Conservation (phyloP, 2,888 invertebrate species). For the Mesoligia furuncula region DNA sequence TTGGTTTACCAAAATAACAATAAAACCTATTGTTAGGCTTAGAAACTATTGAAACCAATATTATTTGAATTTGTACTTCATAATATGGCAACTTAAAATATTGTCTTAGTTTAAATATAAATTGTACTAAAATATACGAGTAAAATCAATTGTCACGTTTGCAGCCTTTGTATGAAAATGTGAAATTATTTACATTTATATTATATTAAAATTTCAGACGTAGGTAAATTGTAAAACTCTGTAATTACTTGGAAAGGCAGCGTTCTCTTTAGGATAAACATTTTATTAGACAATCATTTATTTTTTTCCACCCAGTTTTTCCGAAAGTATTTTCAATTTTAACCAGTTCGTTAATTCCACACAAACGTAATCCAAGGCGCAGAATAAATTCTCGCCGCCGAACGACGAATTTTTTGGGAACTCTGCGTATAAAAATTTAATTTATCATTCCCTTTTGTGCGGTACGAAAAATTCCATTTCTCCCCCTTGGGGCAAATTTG, state of each 20-base stretch:
- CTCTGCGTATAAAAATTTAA: slow-evolving; percentile 58
- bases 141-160: not conserved
- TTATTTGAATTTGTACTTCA: not conserved
- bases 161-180: not conserved
- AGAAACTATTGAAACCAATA: not conserved
- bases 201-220: not conserved
- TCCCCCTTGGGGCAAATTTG: slow-evolving; percentile 59
- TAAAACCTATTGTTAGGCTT: not conserved
- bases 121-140: not conserved
- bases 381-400: slow-evolving; percentile 44
- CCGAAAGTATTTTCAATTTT: slow-evolving; percentile 19
- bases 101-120: not conserved
- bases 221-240: not conserved
- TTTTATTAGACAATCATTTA: not conserved
- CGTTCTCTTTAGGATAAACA: not conserved
- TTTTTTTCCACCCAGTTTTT: not conserved
- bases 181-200: not conserved
- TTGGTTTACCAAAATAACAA: not conserved
- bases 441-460: slow-evolving; percentile 62
- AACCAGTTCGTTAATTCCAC: slow-evolving; percentile 48
- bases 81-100: not conserved
- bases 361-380: slow-evolving; percentile 31
- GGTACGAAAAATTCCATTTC: slow-evolving; percentile 49
- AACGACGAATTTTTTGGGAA: slow-evolving; percentile 36
- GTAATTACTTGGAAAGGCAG: not conserved